Evolutionary conservation across 2,888 invertebrate genomes (phyloP).

Genomic region (Brenthis daphne): DNA sequence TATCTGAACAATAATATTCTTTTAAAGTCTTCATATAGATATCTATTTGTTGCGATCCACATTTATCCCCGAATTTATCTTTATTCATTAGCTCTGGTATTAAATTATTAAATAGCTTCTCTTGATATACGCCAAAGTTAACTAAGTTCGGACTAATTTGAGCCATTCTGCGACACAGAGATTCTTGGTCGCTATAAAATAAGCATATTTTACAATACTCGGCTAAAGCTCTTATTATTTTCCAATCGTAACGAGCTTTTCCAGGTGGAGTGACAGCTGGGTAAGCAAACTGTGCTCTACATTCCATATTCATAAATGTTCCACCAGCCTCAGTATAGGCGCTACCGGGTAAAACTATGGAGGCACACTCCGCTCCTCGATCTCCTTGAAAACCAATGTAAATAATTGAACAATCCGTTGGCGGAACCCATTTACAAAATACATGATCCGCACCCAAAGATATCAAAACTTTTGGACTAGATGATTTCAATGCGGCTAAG

Average conservation of each 20-base stretch:
- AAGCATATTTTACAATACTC: slow-evolving; percentile 59
- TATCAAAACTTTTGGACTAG: slow-evolving; percentile 90
- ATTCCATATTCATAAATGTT: slow-evolving; percentile 97
- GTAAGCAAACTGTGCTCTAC: slow-evolving; percentile 93
- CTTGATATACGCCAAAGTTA: slow-evolving; percentile 54
- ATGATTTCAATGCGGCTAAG: slow-evolving; percentile 76
- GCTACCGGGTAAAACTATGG: slow-evolving; percentile 95
- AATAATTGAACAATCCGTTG: slow-evolving; percentile 90
- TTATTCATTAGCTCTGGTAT: slow-evolving; percentile 43
- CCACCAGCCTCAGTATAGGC: slow-evolving; percentile 99
- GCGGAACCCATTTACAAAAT: slow-evolving; percentile 87
- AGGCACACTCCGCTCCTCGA: slow-evolving; percentile 92
- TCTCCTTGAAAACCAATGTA: slow-evolving; percentile 98
- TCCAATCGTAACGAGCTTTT: slow-evolving; percentile 97
- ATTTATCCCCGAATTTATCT: slow-evolving; percentile 4
- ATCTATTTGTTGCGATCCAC: slow-evolving; percentile 39
- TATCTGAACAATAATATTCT: slow-evolving; percentile 71
- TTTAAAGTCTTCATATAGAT: slow-evolving; percentile 57
- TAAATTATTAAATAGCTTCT: slow-evolving; percentile 53
- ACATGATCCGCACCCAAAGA: slow-evolving; percentile 96
- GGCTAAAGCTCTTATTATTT: slow-evolving; percentile 87
- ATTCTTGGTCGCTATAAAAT: slow-evolving; percentile 54
- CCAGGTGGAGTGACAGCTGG: slow-evolving; percentile 96
- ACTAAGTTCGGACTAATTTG: slow-evolving; percentile 69
- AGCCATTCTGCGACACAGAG: slow-evolving; percentile 55